These are phyloP conservation scores for Neoscelio sp. DNA, from an alignment of 2,888 invertebrate species.

Conservation along the genomic window DNA sequence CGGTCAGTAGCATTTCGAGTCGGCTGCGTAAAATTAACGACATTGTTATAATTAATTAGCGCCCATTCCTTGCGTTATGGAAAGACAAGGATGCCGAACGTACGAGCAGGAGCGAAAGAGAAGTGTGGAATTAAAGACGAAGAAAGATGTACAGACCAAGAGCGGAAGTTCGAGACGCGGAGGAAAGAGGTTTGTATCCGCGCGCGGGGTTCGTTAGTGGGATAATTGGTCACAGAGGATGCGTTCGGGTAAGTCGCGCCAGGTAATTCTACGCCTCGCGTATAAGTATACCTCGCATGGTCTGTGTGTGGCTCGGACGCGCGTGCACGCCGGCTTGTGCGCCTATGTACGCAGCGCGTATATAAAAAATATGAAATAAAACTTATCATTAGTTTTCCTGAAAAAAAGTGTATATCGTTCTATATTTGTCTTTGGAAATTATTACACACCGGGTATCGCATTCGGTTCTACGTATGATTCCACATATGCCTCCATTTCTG, in stretches of 20 bases:
- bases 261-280: slow-evolving; percentile 80
- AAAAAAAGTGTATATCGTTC: slow-evolving; percentile 20
- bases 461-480: too few species aligned
- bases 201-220: slow-evolving; percentile 81
- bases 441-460: too few species aligned
- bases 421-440: too few species aligned
- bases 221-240: slow-evolving; percentile 83
- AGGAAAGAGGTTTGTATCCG: slow-evolving; percentile 61
- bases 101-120: slow-evolving; percentile 17
- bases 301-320: slow-evolving; percentile 44
- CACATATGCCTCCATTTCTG: too few species aligned
- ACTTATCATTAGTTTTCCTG: slow-evolving; percentile 28
- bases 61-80: slow-evolving; percentile 67
- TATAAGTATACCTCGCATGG: slow-evolving; percentile 67
- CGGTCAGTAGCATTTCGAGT: slow-evolving; percentile 82
- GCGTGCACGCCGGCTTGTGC: slow-evolving; percentile 43
- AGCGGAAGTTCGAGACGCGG: slow-evolving; percentile 51
- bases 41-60: slow-evolving; percentile 83
- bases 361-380: neutral
- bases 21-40: slow-evolving; percentile 82
- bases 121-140: slow-evolving; percentile 26
- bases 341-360: neutral
- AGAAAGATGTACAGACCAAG: slow-evolving; percentile 49
- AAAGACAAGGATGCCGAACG: slow-evolving; percentile 41
- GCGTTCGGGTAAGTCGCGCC: slow-evolving; percentile 80